Conservation (phyloP, 2,113 vertebrate species). For the Myrmecobius fasciatus region DNA sequence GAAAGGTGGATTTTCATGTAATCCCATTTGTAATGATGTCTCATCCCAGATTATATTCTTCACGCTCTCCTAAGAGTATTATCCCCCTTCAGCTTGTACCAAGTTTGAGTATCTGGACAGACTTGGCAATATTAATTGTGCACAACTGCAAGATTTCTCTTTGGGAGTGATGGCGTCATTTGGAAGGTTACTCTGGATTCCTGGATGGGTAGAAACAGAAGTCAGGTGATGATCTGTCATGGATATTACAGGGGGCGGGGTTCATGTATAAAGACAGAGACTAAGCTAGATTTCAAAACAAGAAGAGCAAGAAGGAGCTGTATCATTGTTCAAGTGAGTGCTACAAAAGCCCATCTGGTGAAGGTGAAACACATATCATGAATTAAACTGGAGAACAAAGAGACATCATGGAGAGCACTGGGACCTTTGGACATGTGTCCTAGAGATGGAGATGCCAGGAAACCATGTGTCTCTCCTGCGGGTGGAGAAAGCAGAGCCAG, state of each 20-base stretch:
- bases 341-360: background rate
- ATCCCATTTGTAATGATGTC: background rate
- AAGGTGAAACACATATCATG: background rate
- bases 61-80: background rate
- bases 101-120: background rate
- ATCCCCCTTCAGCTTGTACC: background rate
- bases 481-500: background rate
- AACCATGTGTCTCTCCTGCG: background rate
- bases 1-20: background rate
- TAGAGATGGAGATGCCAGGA: background rate
- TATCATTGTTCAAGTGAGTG: background rate
- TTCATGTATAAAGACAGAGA: background rate
- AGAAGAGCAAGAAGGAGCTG: background rate
- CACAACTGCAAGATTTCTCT: background rate
- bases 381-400: background rate
- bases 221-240: background rate
- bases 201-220: background rate
- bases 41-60: background rate
- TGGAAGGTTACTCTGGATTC: background rate
- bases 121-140: background rate
- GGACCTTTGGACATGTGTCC: background rate
- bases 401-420: background rate
- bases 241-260: background rate
- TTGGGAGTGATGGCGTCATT: background rate
- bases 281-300: background rate